Percentiles rank a stretch among this genome's conserved stretches.
These are phyloP conservation scores for Atlantisia rogersi DNA, from an alignment of 2,113 vertebrate species.

Conservation along the genomic window DNA sequence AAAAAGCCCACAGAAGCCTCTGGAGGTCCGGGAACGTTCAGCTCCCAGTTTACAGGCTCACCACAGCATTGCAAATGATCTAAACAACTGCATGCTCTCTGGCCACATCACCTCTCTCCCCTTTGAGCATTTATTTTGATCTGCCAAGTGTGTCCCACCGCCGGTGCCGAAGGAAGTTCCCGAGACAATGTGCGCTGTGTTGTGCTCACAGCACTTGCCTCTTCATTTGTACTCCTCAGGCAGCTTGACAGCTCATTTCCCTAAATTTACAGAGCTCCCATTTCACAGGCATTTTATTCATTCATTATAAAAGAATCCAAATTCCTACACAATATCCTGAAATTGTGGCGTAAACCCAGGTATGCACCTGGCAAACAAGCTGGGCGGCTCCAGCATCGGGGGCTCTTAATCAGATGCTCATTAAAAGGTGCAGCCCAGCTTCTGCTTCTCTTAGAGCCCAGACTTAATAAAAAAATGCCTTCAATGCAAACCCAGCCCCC, in stretches of 20 bases:
- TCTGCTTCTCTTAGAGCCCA: background rate
- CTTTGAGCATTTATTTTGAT: slow-evolving; percentile 56
- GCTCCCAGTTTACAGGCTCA: background rate
- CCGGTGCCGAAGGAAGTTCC: slow-evolving; percentile 57
- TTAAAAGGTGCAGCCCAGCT: background rate
- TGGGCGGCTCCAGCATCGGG: background rate
- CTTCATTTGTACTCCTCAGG: background rate
- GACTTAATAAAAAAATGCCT: background rate
- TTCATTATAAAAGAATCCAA: background rate
- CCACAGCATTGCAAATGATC: background rate
- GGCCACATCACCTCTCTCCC: background rate
- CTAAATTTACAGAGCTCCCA: slow-evolving; percentile 7
- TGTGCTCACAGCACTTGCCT: background rate
- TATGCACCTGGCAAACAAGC: background rate
- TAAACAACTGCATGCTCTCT: background rate
- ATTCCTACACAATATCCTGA: slow-evolving; percentile 27
- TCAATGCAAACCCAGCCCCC: background rate
- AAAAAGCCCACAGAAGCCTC: background rate
- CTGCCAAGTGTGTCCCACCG: slow-evolving; percentile 18
- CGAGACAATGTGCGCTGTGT: slow-evolving; percentile 26
- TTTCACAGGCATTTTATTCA: slow-evolving; percentile 35
- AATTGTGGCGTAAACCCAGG: background rate
- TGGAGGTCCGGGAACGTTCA: background rate
- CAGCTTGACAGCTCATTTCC: slow-evolving; percentile 30
- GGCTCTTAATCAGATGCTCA: background rate